These are phyloP conservation scores for Triplophysa siluroides DNA, from an alignment of 2,113 vertebrate species.

Conservation along the genomic window DNA sequence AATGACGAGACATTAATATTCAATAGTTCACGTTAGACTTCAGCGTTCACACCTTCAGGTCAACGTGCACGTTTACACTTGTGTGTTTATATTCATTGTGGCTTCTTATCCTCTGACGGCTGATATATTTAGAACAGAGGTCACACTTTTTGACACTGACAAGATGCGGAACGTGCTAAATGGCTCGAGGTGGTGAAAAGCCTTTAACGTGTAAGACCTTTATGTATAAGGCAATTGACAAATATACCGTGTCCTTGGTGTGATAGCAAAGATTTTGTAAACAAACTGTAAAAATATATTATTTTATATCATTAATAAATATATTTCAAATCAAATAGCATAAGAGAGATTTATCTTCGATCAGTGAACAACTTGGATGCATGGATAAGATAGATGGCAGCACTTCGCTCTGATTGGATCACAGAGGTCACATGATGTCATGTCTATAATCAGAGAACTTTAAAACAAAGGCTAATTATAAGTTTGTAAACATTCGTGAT, in stretches of 20 bases:
- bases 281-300: neutral
- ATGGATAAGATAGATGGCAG: too few relatives aligned
- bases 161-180: neutral
- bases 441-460: neutral
- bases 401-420: neutral
- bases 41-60: neutral
- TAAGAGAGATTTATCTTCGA: too few relatives aligned
- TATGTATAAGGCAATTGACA: too few relatives aligned
- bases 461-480: too few relatives aligned
- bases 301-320: too few relatives aligned
- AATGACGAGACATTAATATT: too few relatives aligned
- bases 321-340: too few relatives aligned
- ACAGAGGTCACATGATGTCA: conserved; percentile 13
- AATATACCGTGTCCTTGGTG: neutral
- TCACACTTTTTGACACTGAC: conserved; percentile 7
- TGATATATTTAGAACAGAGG: conserved; percentile 12
- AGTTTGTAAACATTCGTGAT: too few relatives aligned
- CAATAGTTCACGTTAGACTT: neutral
- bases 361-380: neutral
- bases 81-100: conserved; percentile 7
- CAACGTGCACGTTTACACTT: neutral
- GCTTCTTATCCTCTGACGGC: neutral
- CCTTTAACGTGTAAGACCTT: conserved; percentile 4
- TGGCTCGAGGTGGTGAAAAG: neutral
- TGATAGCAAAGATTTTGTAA: neutral